Evolutionary conservation across 2,797 vertebrate species (phyloP).

Genomic region (Gymnocypris eckloni): DNA sequence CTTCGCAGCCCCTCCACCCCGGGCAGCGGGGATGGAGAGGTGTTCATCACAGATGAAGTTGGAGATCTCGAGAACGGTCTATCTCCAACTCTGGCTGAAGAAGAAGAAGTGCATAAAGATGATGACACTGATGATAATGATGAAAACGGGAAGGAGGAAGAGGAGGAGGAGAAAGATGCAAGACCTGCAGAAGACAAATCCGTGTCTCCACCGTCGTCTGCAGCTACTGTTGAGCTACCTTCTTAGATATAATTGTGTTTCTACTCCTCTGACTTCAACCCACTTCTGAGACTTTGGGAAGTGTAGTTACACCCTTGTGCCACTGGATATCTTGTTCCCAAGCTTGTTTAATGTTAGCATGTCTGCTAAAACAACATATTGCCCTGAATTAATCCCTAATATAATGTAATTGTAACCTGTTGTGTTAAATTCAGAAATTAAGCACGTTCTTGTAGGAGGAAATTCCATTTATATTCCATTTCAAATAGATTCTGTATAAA

Average conservation of each 20-base stretch:
- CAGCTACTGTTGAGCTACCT: conserved; percentile 69
- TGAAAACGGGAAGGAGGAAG: conserved; percentile 63
- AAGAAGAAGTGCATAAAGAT: conserved; percentile 67
- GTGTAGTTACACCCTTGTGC: conserved; percentile 34
- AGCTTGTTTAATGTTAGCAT: conserved; percentile 41
- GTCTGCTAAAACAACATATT: conserved; percentile 31
- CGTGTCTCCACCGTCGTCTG: conserved; percentile 57
- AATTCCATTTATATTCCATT: conserved; percentile 27
- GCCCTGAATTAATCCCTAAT: conserved; percentile 19
- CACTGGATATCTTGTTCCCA: conserved; percentile 22
- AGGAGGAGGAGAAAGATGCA: conserved; percentile 64
- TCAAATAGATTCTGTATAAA: conserved; percentile 20
- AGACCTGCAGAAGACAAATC: conserved; percentile 54
- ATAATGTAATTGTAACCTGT: conserved; percentile 31
- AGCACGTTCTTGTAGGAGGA: background rate
- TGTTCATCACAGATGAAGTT: conserved; percentile 68
- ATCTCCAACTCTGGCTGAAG: conserved; percentile 63
- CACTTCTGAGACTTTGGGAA: conserved; percentile 39
- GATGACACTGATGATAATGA: conserved; percentile 66
- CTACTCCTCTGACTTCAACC: conserved; percentile 29
- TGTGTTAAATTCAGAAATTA: conserved; percentile 10
- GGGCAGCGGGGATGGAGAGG: conserved; percentile 64
- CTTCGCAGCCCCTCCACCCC: conserved; percentile 59
- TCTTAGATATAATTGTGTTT: conserved; percentile 66
- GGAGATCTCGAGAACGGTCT: conserved; percentile 63